A percentile compares a stretch with the other conserved stretches of the same genome.
phyloP scores from a whole-genome alignment of 2,113 vertebrate species.

The Propithecus coquereli region DNA sequence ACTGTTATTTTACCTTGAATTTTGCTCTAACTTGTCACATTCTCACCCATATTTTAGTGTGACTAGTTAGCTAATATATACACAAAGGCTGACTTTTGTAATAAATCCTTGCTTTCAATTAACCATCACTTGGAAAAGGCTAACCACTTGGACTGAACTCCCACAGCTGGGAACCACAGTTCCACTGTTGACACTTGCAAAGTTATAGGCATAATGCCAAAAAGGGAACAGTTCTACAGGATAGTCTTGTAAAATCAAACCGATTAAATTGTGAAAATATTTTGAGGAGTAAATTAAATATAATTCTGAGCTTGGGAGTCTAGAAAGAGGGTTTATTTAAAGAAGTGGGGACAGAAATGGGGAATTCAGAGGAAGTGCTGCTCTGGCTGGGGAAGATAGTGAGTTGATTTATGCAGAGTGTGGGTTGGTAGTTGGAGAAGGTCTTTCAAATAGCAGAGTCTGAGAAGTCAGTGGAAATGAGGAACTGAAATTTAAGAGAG shows the following conservation, averaged over 20 bases:
- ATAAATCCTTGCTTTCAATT: neutral
- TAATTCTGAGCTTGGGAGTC: neutral
- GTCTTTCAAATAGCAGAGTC: neutral
- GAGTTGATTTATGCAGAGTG: neutral
- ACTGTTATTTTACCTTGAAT: neutral
- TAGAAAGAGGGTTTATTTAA: slow-evolving; percentile 17
- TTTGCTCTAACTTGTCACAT: neutral
- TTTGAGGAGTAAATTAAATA: neutral
- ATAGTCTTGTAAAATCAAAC: neutral
- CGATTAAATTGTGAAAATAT: neutral
- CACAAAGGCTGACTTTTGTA: neutral
- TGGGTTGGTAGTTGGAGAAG: neutral
- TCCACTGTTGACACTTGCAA: neutral
- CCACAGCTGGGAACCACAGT: neutral
- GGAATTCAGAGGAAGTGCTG: slow-evolving; percentile 47
- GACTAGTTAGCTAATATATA: neutral
- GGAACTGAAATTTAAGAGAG: slow-evolving; percentile 38
- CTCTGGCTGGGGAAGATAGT: neutral
- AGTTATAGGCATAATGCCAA: neutral
- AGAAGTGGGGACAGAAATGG: neutral
- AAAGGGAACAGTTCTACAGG: neutral
- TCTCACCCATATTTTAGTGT: neutral
- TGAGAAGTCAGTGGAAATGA: neutral
- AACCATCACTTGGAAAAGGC: neutral
- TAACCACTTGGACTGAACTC: neutral